These are phyloP conservation scores for Fopius arisanus DNA, from an alignment of 1,140 invertebrate genomes.

Conservation along the genomic window DNA sequence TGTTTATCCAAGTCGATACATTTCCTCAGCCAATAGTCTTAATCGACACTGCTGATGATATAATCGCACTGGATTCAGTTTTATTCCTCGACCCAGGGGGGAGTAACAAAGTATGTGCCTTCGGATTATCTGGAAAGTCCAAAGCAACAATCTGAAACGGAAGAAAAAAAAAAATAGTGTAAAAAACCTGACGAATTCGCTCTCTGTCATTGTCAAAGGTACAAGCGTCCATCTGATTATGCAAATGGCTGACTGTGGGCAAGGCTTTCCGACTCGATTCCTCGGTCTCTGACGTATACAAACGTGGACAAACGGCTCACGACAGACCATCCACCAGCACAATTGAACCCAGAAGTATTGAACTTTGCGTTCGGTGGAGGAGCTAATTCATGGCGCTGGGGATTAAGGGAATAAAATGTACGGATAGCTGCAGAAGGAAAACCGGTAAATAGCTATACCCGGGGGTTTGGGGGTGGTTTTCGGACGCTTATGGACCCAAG, in stretches of 20 bases:
- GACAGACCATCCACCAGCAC: background rate
- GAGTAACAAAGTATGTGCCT: background rate
- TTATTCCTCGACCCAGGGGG: too few species aligned
- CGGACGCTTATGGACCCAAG: conserved; percentile 8
- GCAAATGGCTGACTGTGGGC: background rate
- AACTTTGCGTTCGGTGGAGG: conserved; percentile 39
- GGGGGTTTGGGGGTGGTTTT: background rate
- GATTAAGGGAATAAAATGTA: conserved; percentile 52
- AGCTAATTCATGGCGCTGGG: conserved; percentile 52
- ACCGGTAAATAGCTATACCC: conserved; percentile 53
- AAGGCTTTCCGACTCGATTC: background rate
- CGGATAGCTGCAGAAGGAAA: conserved; percentile 20
- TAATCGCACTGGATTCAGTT: background rate
- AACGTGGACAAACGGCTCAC: conserved; percentile 46
- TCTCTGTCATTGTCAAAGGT: conserved; percentile 15
- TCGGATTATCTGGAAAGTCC: background rate
- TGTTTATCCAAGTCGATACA: background rate
- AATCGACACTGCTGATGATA: background rate
- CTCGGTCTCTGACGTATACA: conserved; percentile 8
- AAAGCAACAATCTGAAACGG: background rate
- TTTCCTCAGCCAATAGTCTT: background rate
- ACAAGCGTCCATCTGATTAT: conserved; percentile 13
- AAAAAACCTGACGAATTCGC: background rate
- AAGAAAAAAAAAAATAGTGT: background rate
- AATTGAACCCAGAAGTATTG: conserved; percentile 44